Conservation (phyloP, 2,888 invertebrate species). For the Drosophila kuntzei region DNA sequence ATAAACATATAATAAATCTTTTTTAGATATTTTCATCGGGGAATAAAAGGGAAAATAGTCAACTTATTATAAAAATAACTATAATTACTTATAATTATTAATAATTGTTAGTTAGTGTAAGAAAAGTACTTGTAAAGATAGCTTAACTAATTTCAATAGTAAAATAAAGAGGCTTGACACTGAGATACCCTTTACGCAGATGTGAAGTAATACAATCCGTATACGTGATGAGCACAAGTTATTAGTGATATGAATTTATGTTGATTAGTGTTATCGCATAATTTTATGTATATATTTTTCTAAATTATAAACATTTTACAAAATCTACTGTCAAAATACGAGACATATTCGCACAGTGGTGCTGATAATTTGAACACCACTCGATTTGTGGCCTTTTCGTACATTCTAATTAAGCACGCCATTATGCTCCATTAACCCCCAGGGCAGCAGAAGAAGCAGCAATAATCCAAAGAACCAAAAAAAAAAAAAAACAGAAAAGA, state of each 20-base stretch:
- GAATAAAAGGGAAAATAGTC: too few species aligned
- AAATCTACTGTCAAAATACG: conserved; percentile 13
- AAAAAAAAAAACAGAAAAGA: conserved; percentile 8
- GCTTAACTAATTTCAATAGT: too few species aligned
- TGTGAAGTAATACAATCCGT: neutral
- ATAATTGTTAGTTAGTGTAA: too few species aligned
- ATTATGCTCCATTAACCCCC: conserved; percentile 77
- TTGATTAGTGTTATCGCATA: conserved; percentile 16
- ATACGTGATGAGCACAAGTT: neutral
- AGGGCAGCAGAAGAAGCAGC: conserved; percentile 34
- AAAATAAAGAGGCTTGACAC: neutral
- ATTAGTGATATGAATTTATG: conserved; percentile 9
- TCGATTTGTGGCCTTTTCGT: conserved; percentile 36
- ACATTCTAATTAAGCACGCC: conserved; percentile 68
- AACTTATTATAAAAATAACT: too few species aligned
- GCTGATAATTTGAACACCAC: conserved; percentile 58
- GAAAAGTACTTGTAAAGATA: too few species aligned
- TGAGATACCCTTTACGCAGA: neutral
- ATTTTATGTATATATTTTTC: conserved; percentile 1
- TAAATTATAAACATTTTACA: conserved; percentile 3
- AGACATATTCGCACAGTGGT: conserved; percentile 8
- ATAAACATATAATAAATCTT: neutral
- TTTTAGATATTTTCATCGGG: too few species aligned
- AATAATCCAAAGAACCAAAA: conserved; percentile 14
- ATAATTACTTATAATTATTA: too few species aligned